Base-by-base conservation (phyloP, 2,113 vertebrate genomes). In the Malurus melanocephalus region DNA sequence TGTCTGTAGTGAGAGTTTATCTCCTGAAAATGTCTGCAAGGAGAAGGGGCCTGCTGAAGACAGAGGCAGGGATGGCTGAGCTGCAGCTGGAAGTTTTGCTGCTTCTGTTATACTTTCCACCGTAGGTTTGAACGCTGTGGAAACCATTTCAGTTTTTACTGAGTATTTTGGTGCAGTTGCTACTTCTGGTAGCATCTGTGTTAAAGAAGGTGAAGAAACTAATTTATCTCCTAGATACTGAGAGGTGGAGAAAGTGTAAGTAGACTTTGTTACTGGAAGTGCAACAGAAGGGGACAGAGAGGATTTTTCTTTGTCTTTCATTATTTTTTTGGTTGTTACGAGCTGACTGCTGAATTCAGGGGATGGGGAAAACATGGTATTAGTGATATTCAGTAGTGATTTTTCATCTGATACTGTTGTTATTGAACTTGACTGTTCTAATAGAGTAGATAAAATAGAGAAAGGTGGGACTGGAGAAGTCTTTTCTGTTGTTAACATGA, bases 11-110 rank as follows among this genome's bases (percentile, higher is more conserved):
- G 93, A 42, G 67, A 60, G 55, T 61, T 67, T 53, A 45, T 87
- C 80, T 65, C 86, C 43, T 32, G 95, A 95, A 57, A 94, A 96
- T 77, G 81, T 85, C 60, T 80, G 79, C 20, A 45, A 68, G 90
- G 66, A 52, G 10, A 60, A 69, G 18, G 30, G 9, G 8, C 56
- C 53, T 66, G 57, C 43, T 57, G 88, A 73, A 76, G 87, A 74
- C 17, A 26, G 8, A 66, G 42, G 27, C 61, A 80, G 51, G 23
- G 71, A 80, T 13, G 80, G 27, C 12, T 52, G 74, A 77, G 55
- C 27, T 60, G 80, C 49, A 75, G 53, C 48, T 24, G 27, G 43
- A 71, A 74, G 32, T 82, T 80, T 75, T 68, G 56, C 27, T 21
- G 21, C 16, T n/a, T 74, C 84, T 49, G 79, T 92, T 49, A 71